Evolutionary conservation across 2,113 vertebrate genomes (phyloP).

Genomic region (Elachura formosa): DNA sequence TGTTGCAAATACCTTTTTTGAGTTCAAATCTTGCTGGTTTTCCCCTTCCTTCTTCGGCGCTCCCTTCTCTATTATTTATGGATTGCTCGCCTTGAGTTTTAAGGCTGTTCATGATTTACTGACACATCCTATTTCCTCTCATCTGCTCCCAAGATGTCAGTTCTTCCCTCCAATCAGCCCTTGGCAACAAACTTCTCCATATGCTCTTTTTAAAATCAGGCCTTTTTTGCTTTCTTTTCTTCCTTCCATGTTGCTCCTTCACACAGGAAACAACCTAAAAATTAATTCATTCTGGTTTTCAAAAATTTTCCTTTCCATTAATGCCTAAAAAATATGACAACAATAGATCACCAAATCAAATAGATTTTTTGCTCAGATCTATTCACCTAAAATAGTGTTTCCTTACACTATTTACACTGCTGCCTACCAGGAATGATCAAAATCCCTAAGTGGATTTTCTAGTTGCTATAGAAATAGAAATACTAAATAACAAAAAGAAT

Average conservation of each 20-base stretch:
- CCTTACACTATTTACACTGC: neutral
- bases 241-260: neutral
- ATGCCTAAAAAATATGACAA: neutral
- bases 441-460: neutral
- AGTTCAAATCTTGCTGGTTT: neutral
- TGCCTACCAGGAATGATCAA: constrained; percentile 7
- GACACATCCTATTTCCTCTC: constrained; percentile 45
- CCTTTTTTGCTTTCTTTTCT: neutral
- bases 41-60: neutral
- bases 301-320: neutral
- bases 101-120: constrained; percentile 42
- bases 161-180: constrained; percentile 1
- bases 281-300: neutral
- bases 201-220: neutral
- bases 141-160: constrained; percentile 59
- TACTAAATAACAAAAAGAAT: constrained; percentile 11
- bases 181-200: constrained; percentile 5
- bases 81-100: constrained; percentile 10
- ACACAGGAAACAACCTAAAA: constrained; percentile 8
- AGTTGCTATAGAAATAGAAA: constrained; percentile 47
- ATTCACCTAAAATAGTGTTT: neutral
- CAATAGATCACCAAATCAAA: neutral
- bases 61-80: constrained; percentile 19
- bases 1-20: neutral
- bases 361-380: neutral